A percentile compares a stretch with the other conserved stretches of the same genome.
Evolutionary conservation across 2,113 vertebrate species (phyloP).

Genomic region (Syrrhaptes paradoxus): DNA sequence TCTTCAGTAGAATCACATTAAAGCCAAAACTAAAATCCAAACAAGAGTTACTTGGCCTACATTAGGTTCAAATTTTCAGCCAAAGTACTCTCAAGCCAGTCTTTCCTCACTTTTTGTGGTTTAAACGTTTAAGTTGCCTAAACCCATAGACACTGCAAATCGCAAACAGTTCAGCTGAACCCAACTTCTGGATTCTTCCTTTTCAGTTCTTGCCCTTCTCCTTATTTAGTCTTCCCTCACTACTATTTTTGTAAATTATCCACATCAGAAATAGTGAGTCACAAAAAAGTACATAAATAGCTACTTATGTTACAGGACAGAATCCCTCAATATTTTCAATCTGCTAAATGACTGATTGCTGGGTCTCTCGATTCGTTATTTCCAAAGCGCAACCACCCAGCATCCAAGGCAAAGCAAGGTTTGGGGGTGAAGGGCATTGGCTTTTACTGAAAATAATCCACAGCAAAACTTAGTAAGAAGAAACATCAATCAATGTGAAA

Average conservation of each 20-base stretch:
- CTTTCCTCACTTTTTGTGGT: conserved; percentile 8
- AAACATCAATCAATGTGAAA: not conserved
- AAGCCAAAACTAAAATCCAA: not conserved
- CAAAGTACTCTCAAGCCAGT: not conserved
- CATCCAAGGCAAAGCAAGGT: not conserved
- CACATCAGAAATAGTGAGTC: conserved; percentile 15
- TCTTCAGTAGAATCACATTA: not conserved
- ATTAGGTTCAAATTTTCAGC: not conserved
- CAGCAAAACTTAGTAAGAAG: not conserved
- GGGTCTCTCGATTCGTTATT: not conserved
- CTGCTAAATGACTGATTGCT: not conserved
- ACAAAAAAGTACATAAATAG: conserved; percentile 5
- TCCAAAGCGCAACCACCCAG: not conserved
- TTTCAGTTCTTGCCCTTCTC: not conserved
- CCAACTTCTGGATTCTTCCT: not conserved
- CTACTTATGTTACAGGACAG: not conserved
- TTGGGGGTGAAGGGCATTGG: not conserved
- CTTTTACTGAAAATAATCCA: not conserved
- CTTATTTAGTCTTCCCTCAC: conserved; percentile 28
- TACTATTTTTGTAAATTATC: conserved; percentile 37
- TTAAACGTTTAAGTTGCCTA: conserved; percentile 36
- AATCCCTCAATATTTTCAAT: not conserved
- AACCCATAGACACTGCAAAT: not conserved
- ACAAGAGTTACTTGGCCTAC: not conserved
- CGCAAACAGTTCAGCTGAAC: not conserved